Conservation (phyloP, 2,888 invertebrate genomes). For the Cataglyphis cursor region DNA sequence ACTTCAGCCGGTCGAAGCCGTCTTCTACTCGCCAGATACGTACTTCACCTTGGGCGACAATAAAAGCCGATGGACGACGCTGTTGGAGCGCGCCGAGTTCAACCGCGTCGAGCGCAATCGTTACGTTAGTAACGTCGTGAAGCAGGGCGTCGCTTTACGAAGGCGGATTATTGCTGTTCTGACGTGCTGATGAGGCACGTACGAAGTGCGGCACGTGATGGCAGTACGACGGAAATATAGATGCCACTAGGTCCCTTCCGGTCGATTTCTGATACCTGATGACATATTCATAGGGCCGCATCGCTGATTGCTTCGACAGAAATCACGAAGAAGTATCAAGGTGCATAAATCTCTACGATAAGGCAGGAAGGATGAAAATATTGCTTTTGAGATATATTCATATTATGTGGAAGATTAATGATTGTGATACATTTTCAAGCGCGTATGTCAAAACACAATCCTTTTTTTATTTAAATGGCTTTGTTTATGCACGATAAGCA, state of each 20-base stretch:
- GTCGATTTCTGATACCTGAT: conserved; percentile 30
- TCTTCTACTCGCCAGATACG: conserved; percentile 27
- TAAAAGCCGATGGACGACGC: conserved; percentile 56
- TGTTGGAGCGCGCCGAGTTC: conserved; percentile 2
- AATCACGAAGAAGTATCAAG: conserved; percentile 36
- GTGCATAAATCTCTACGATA: conserved; percentile 38
- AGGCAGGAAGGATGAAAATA: conserved; percentile 37
- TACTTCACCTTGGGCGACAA: conserved; percentile 48
- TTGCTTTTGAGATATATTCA: conserved; percentile 40
- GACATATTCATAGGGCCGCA: conserved; percentile 4
- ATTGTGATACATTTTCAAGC: conserved; percentile 32
- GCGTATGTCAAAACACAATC: conserved; percentile 9
- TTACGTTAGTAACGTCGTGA: neutral
- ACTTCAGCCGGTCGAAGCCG: conserved; percentile 47
- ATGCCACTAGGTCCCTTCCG: neutral
- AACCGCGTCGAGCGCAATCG: neutral
- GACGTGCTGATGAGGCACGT: conserved; percentile 4
- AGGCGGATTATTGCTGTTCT: conserved; percentile 25
- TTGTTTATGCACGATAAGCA: conserved; percentile 1
- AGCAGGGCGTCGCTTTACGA: conserved; percentile 2
- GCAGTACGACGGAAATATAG: conserved; percentile 26
- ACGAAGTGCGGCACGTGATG: conserved; percentile 12
- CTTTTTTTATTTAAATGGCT: conserved; percentile 19
- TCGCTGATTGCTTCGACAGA: conserved; percentile 41
- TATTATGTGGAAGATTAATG: conserved; percentile 41